Conservation (phyloP, 2,888 invertebrate species). For the Lasioglossum zephyrum region DNA sequence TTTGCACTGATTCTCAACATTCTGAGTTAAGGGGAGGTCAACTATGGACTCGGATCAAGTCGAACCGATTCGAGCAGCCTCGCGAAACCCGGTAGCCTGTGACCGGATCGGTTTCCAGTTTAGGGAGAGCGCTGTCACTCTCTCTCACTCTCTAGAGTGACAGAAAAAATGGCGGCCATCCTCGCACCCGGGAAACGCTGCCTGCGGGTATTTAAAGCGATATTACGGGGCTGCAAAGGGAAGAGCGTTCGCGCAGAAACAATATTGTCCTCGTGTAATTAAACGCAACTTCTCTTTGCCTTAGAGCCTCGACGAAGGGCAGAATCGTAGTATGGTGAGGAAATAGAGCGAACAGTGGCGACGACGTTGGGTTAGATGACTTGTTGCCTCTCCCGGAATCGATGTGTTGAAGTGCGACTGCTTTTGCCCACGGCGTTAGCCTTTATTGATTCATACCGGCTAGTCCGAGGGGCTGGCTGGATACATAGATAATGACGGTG, state of each 20-base stretch:
- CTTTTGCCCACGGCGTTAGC: conserved; percentile 51
- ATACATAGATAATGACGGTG: conserved; percentile 53
- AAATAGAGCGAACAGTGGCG: background rate
- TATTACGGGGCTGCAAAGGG: conserved; percentile 44
- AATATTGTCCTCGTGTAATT: conserved; percentile 75
- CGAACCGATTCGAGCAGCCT: background rate
- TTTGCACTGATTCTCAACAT: no score
- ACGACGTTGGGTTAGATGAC: conserved; percentile 27
- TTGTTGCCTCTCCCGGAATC: conserved; percentile 34
- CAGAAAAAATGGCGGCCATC: conserved; percentile 30
- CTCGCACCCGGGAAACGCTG: conserved; percentile 8
- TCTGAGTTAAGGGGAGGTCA: background rate
- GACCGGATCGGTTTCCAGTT: background rate
- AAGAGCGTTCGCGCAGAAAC: conserved; percentile 59
- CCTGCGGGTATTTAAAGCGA: conserved; percentile 53
- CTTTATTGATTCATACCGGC: conserved; percentile 66
- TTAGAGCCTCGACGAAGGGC: conserved; percentile 32
- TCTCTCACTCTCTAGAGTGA: background rate
- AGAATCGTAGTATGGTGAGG: background rate
- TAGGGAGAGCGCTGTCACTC: background rate
- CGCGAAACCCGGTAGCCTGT: background rate
- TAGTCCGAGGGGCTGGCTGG: conserved; percentile 43
- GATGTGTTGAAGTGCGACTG: conserved; percentile 40
- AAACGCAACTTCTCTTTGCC: conserved; percentile 63
- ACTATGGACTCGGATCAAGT: background rate